A percentile compares a stretch with the other conserved stretches of the same genome.
Conservation (phyloP, 30 jellyfish, hydroid and myxozoan genomes). For the Turritopsis rubra region DNA sequence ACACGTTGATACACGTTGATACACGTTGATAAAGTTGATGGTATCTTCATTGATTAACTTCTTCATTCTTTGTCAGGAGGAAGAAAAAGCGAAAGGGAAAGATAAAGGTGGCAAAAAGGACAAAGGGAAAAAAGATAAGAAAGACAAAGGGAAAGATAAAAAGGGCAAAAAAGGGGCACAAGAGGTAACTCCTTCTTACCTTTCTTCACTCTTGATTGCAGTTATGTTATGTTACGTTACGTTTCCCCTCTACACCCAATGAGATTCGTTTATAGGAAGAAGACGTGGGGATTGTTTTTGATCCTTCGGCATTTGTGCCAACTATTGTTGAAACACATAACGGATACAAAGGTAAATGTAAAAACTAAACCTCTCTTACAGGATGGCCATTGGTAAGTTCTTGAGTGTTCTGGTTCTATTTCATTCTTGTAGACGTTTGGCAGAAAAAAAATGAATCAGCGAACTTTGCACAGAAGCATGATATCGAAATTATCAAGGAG, state of each 20-base stretch:
- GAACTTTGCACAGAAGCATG: constrained; percentile 87
- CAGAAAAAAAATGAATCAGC: constrained; percentile 71
- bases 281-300: constrained; percentile 77
- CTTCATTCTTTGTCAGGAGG: constrained; percentile 43
- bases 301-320: constrained; percentile 79
- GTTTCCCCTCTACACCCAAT: too few species aligned
- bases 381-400: too few species aligned
- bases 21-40: background rate
- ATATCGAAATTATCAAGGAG: constrained; percentile 79
- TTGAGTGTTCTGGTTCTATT: too few species aligned
- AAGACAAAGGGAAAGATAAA: constrained; percentile 53
- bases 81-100: constrained; percentile 68
- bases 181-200: too few species aligned
- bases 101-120: constrained; percentile 38
- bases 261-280: constrained; percentile 48
- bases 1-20: too few species aligned
- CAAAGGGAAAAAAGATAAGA: constrained; percentile 49
- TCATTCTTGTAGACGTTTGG: constrained; percentile 74
- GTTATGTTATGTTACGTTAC: too few species aligned
- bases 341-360: constrained; percentile 40
- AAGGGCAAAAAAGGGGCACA: constrained; percentile 83
- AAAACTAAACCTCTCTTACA: background rate
- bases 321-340: constrained; percentile 52
- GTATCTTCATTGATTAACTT: background rate
- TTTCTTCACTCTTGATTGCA: too few species aligned